phyloP scores from a whole-genome alignment of 1,140 invertebrate species.

The Papilio glaucus region DNA sequence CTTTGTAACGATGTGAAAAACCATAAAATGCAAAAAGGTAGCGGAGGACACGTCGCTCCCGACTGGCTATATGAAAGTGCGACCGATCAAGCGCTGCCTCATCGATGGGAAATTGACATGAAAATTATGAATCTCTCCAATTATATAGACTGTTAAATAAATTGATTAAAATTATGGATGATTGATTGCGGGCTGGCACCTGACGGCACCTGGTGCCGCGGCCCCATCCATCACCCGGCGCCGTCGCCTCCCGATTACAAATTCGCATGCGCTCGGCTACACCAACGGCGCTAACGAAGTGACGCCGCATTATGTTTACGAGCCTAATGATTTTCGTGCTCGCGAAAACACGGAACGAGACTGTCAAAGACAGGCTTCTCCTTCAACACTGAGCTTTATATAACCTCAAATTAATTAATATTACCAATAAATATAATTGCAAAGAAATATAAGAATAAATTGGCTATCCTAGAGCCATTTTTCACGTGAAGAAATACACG shows the following conservation, averaged over 20 bases:
- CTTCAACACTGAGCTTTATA: neutral
- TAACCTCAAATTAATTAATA: too few relatives aligned
- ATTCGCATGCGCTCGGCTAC: conserved; percentile 24
- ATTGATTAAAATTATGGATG: conserved; percentile 68
- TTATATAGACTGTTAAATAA: conserved; percentile 62
- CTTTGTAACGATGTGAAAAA: neutral
- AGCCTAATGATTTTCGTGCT: conserved; percentile 17
- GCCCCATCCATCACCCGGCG: conserved; percentile 52
- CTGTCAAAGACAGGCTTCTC: neutral
- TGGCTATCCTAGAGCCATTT: too few relatives aligned
- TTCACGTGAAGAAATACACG: too few relatives aligned
- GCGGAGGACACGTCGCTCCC: conserved; percentile 5
- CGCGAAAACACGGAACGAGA: neutral
- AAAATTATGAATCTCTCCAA: conserved; percentile 47
- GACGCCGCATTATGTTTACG: conserved; percentile 25
- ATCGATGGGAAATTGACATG: conserved; percentile 38
- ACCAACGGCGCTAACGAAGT: conserved; percentile 26
- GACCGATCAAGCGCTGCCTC: conserved; percentile 8
- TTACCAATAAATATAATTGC: too few relatives aligned
- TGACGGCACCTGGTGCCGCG: conserved; percentile 47
- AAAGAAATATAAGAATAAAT: too few relatives aligned
- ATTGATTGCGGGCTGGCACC: conserved; percentile 54
- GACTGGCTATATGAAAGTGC: conserved; percentile 7
- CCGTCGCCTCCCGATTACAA: conserved; percentile 22
- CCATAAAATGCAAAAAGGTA: neutral